These are phyloP conservation scores for Indicator indicator DNA, from an alignment of 2,113 vertebrate species.

Conservation along the genomic window DNA sequence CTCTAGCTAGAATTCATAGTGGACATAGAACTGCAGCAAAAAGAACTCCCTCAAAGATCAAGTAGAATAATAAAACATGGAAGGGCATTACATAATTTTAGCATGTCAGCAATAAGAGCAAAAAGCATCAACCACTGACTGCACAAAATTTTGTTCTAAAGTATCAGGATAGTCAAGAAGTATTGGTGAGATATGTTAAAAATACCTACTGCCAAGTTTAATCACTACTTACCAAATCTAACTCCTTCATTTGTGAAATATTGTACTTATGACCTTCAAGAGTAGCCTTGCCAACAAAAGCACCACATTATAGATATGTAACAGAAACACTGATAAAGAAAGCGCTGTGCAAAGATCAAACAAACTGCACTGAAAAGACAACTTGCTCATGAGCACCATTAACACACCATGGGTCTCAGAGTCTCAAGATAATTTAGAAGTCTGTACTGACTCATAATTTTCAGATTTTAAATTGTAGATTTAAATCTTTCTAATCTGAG, in stretches of 20 bases:
- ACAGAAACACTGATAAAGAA: not conserved
- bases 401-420: not conserved
- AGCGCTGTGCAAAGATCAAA: not conserved
- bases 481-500: not conserved
- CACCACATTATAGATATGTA: fast-evolving
- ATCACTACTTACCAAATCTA: not conserved
- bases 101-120: not conserved
- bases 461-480: not conserved
- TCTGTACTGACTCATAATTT: not conserved
- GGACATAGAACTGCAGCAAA: not conserved
- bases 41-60: conserved; percentile 4
- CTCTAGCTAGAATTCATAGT: not conserved
- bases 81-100: conserved; percentile 19
- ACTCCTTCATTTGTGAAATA: not conserved
- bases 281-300: not conserved
- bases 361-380: not conserved
- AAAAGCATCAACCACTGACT: not conserved
- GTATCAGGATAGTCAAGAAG: not conserved
- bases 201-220: not conserved
- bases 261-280: not conserved
- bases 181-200: not conserved
- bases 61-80: conserved; percentile 30
- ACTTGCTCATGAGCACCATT: not conserved
- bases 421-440: not conserved
- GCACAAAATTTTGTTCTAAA: not conserved